These are phyloP conservation scores for Macquaria australasica DNA, from an alignment of 2,113 vertebrate genomes.

Conservation along the genomic window DNA sequence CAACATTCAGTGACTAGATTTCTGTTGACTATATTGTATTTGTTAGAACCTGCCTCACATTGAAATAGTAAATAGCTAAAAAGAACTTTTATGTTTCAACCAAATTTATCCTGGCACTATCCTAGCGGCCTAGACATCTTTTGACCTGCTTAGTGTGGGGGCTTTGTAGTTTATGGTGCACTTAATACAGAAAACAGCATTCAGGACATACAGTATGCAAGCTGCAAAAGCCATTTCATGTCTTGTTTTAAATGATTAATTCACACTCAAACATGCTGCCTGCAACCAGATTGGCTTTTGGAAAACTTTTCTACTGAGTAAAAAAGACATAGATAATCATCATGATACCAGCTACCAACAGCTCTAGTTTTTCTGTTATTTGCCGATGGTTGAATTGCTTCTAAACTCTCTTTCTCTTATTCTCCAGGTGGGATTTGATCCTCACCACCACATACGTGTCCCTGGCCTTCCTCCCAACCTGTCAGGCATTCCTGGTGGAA, in stretches of 20 bases:
- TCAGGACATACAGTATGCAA: neutral
- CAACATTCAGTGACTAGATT: neutral
- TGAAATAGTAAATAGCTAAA: neutral
- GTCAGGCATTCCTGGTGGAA: conserved; percentile 93
- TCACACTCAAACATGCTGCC: neutral
- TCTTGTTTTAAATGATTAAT: neutral
- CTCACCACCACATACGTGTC: conserved; percentile 93
- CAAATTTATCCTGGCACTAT: neutral
- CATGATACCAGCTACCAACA: neutral
- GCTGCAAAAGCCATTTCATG: neutral
- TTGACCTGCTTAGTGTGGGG: neutral
- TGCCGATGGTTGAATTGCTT: neutral
- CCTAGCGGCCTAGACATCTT: neutral
- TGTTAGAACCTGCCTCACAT: neutral
- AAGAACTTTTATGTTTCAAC: neutral
- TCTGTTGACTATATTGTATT: too few species aligned
- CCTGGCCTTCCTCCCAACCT: conserved; percentile 91
- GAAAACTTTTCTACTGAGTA: neutral
- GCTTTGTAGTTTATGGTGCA: neutral
- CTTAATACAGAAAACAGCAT: neutral
- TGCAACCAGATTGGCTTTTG: neutral
- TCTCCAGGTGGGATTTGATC: conserved; percentile 93
- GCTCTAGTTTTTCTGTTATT: neutral
- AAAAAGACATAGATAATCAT: neutral
- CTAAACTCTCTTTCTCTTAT: conserved; percentile 3